Percentiles rank a stretch among this genome's conserved stretches.
These are phyloP conservation scores for Pachycephala philippinensis DNA, from an alignment of 2,113 vertebrate species.

Conservation along the genomic window DNA sequence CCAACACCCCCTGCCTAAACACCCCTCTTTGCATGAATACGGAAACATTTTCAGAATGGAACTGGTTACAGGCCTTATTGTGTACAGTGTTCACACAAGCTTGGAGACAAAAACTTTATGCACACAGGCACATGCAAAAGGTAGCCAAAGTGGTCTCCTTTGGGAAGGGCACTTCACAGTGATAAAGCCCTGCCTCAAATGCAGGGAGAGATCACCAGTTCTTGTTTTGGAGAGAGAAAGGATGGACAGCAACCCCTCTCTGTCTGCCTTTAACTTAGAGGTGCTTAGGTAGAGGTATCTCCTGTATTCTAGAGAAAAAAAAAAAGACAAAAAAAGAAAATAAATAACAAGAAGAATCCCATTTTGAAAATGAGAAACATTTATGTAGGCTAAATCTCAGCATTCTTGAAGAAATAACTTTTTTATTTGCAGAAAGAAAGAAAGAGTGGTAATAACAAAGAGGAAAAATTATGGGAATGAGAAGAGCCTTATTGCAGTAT, in stretches of 20 bases:
- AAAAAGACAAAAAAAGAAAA: no score
- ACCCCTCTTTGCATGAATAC: background rate
- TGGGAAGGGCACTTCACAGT: background rate
- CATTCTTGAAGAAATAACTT: background rate
- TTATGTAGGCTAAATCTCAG: background rate
- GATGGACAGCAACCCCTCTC: background rate
- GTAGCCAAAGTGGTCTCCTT: background rate
- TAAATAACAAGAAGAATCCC: background rate
- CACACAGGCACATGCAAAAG: background rate
- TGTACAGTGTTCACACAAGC: background rate
- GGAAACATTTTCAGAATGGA: background rate
- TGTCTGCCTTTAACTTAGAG: background rate
- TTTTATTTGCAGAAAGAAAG: background rate
- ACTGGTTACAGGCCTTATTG: rapidly evolving
- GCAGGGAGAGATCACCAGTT: background rate
- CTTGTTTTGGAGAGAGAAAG: background rate
- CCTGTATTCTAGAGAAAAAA: background rate
- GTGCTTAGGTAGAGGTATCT: background rate
- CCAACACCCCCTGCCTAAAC: background rate
- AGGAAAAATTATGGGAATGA: background rate
- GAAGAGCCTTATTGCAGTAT: background rate
- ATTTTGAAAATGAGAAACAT: background rate
- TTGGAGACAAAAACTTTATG: background rate
- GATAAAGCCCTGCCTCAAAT: background rate
- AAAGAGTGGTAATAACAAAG: background rate